Conservation (phyloP, 1,140 invertebrate genomes). For the Drosophila sechellia region DNA sequence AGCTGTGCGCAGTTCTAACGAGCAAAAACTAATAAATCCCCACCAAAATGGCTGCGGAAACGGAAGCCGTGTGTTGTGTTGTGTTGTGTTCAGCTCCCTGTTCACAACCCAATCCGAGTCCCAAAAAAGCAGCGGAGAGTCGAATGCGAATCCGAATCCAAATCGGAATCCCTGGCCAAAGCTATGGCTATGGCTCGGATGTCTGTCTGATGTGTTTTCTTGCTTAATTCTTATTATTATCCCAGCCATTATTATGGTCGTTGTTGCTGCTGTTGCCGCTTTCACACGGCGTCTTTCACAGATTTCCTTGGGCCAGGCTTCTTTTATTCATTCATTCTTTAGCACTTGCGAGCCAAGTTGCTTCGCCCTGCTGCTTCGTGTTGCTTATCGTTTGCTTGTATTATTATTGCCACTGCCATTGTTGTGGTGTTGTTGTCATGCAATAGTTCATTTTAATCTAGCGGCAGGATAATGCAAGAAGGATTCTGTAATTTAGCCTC, state of each 20-base stretch:
- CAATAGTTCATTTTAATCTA: constrained; percentile 84
- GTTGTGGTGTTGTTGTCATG: constrained; percentile 64
- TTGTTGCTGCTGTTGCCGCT: constrained; percentile 39
- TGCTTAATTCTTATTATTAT: constrained; percentile 84
- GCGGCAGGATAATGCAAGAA: constrained; percentile 81
- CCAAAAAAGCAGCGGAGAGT: constrained; percentile 17
- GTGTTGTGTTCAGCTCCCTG: constrained; percentile 35
- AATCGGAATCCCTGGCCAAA: constrained; percentile 22
- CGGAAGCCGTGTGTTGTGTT: constrained; percentile 80
- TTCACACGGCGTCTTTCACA: constrained; percentile 59
- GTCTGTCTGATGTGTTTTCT: constrained; percentile 78
- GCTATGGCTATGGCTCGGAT: constrained; percentile 43
- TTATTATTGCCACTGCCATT: constrained; percentile 77
- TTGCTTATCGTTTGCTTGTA: constrained; percentile 80
- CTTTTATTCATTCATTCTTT: constrained; percentile 60
- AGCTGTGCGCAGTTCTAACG: constrained; percentile 79
- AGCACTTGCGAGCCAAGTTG: constrained; percentile 57
- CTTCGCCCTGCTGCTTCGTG: constrained; percentile 64
- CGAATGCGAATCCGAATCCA: constrained; percentile 26
- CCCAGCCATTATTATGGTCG: constrained; percentile 77
- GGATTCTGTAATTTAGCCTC: constrained; percentile 75
- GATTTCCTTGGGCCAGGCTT: constrained; percentile 61
- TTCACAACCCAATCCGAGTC: constrained; percentile 29
- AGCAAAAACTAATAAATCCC: constrained; percentile 84
- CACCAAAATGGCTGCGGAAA: constrained; percentile 80